Conservation (phyloP, 1,140 invertebrate species). For the Panonychus citri region DNA sequence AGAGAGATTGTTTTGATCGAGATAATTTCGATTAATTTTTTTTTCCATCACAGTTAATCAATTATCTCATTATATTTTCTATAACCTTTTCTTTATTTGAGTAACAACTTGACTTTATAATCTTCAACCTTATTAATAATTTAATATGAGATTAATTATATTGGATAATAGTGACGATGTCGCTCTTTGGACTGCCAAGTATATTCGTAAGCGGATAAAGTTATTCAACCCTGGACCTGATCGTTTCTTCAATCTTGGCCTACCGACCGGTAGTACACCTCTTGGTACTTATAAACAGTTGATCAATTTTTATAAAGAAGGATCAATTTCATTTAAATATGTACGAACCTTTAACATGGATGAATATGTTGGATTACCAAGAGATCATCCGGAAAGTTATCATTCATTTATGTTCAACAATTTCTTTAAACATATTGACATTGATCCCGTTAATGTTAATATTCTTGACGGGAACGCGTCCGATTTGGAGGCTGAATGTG, state of each 20-base stretch:
- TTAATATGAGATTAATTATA: constrained; percentile 91
- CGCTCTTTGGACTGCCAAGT: constrained; percentile 80
- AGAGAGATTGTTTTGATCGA: too few relatives aligned
- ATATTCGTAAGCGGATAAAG: constrained; percentile 76
- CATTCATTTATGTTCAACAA: constrained; percentile 98
- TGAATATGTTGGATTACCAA: constrained; percentile 82
- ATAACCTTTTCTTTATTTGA: too few relatives aligned
- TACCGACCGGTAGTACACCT: constrained; percentile 87
- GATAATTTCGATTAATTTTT: too few relatives aligned
- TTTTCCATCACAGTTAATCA: too few relatives aligned
- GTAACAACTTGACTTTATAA: too few relatives aligned
- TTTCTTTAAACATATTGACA: constrained; percentile 91
- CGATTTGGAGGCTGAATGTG: constrained; percentile 72
- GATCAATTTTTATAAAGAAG: constrained; percentile 67
- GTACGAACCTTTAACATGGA: constrained; percentile 99
- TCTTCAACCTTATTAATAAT: too few relatives aligned
- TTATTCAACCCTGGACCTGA: constrained; percentile 65
- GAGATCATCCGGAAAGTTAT: constrained; percentile 88
- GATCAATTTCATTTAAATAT: constrained; percentile 82
- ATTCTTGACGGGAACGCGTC: constrained; percentile 83
- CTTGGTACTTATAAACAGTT: constrained; percentile 83
- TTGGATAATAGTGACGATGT: constrained; percentile 57
- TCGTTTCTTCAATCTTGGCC: constrained; percentile 73
- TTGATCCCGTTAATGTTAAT: constrained; percentile 73
- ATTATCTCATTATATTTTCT: too few relatives aligned